A percentile compares a stretch with the other conserved stretches of the same genome.
Evolutionary conservation across 2,113 vertebrate genomes (phyloP).

Genomic region (Nanorana parkeri): DNA sequence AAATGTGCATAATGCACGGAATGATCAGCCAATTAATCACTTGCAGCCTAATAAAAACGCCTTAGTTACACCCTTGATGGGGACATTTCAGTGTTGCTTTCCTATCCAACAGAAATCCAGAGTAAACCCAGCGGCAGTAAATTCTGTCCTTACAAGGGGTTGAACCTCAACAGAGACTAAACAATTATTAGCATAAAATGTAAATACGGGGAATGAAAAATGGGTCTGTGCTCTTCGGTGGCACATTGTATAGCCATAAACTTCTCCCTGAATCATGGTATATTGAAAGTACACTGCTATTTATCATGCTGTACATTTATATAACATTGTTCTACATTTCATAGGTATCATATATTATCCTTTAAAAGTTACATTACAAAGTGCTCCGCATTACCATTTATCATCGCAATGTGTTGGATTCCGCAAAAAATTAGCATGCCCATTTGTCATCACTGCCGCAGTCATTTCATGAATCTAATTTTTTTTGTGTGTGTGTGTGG

Average conservation of each 20-base stretch:
- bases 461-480: slow-evolving; percentile 13
- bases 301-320: slow-evolving; percentile 45
- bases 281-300: slow-evolving; percentile 30
- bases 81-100: too few relatives aligned
- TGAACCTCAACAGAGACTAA: not conserved
- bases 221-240: slow-evolving; percentile 8
- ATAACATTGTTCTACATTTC: slow-evolving; percentile 44
- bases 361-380: slow-evolving; percentile 44
- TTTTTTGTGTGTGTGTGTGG: not conserved
- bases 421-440: slow-evolving; percentile 42
- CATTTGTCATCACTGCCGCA: slow-evolving; percentile 28
- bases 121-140: not conserved
- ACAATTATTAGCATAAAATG: slow-evolving; percentile 1
- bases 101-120: too few relatives aligned
- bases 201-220: slow-evolving; percentile 22
- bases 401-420: slow-evolving; percentile 37
- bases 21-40: too few relatives aligned
- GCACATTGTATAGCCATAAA: slow-evolving; percentile 24
- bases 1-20: too few relatives aligned
- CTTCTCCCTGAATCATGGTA: slow-evolving; percentile 5
- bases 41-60: too few relatives aligned
- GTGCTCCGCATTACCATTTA: slow-evolving; percentile 30
- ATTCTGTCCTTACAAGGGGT: not conserved
- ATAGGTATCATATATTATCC: slow-evolving; percentile 50
- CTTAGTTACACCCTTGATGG: too few relatives aligned